Evolutionary conservation across 2,797 vertebrate genomes (phyloP), one percentile per base, ranked within the genome.

Genomic region (Lerista edwardsae): DNA sequence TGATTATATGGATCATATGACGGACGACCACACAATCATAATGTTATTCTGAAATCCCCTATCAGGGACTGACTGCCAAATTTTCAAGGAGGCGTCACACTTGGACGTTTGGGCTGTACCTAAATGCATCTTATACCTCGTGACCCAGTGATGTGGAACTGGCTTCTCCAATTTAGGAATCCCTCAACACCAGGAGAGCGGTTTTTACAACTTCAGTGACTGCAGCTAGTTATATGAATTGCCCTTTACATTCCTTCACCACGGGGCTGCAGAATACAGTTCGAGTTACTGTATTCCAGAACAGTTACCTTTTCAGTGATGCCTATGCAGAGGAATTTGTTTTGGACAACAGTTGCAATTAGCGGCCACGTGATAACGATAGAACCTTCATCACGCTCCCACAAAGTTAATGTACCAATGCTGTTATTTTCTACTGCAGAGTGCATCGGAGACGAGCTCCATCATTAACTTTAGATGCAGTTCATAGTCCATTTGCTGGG

Each of bases 271-370:
- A 36, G 44, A 68, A 57, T 75, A 9, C 62, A 27, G 41, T 39
- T 76, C 34, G 21, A 12, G 29, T 67, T 76, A 11, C 11, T 76
- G 31, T 51, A 14, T 80, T 69, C 64, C 29, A 36, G 68, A 80
- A 69, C 36, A 77, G n/a, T 29, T 23, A 76, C 64, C 65, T 86
- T 76, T 75, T 77, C 41, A 77, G 41, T 27, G 76, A 62, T 31
- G 14, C 55, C 59, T 79, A 65, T 39, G 51, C 86, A 87, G 83
- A 76, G 86, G 93, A 93, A 95, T 94, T 95, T 95, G 74, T 64
- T 94, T 91, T 94, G 79, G 80, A 87, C 90, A 86, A 75, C 68
- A 71, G 74, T 75, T 92, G 86, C 86, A 92, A 86, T 93, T 92
- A 92, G 91, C 92, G 77, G 90, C 87, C 90, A 92, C 29, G 59